Evolutionary conservation across 2,113 vertebrate species (phyloP), one percentile per base, ranked within the genome.

Genomic region (Nycticryphes semicollaris): DNA sequence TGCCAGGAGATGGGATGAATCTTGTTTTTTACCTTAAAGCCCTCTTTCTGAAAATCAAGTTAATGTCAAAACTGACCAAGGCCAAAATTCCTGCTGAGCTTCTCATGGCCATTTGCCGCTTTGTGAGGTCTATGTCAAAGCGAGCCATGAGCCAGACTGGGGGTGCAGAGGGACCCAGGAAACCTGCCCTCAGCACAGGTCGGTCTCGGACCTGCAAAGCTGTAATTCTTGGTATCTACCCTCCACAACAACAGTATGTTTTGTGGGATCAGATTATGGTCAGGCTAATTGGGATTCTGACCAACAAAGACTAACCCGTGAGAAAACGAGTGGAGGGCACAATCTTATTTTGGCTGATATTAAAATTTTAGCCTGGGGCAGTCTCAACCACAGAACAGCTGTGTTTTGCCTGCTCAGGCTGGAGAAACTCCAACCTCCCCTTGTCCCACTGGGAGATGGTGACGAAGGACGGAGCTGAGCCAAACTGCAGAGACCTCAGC

Each of bases 351-450:
- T 79, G 41, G 75, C 54, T 33, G 59, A 83, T 83, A 86, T 28
- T 90, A 35, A 74, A 73, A 33, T 66, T 77, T 78, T 68, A 87
- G 83, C 95, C 92, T 37, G 30, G 2, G 5, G 94, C 92, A 96
- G 85, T 95, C 96, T 96, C 92, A 87, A 14, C 94, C 94, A 82
- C 89, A 84, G 48, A 90, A 64, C 92, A 93, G 92, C 86, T 88
- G 90, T 87, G 80, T 80, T 94, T 77, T 64, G 83, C 87, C 28
- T 87, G 25, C n/a, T 23, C 41, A 64, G 72, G 75, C 67, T 76
- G 67, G 12, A 96, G 86, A 76, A 77, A 48, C 63, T 59, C 85
- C 1, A 1, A n/a, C 41, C 57, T 51, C 64, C 47, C 24, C 37
- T 47, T 10, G 3, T 64, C 57, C 92, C 30, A 2, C 53, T 14